A percentile compares a stretch with the other conserved stretches of the same genome.
Conservation (phyloP, 2,797 vertebrate species). For the Acanthurus lineatus region DNA sequence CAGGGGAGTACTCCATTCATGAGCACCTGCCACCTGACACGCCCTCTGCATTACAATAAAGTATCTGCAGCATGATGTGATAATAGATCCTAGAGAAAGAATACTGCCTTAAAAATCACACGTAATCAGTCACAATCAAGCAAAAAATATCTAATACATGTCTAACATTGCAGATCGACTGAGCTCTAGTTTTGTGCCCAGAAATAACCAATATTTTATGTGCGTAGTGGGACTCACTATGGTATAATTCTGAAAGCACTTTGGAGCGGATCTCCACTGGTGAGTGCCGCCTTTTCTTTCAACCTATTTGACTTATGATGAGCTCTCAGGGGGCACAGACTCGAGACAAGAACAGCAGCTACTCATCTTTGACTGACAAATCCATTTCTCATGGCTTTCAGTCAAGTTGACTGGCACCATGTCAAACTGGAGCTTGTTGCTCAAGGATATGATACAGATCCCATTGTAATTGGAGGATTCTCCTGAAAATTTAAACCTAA, state of each 20-base stretch:
- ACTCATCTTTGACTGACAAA: constrained; percentile 33
- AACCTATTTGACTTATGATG: constrained; percentile 49
- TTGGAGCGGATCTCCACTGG: constrained; percentile 28
- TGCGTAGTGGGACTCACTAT: neutral
- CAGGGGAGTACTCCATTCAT: constrained; percentile 24
- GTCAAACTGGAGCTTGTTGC: constrained; percentile 38
- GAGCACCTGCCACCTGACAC: constrained; percentile 19
- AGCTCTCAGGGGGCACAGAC: constrained; percentile 17
- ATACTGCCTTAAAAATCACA: neutral
- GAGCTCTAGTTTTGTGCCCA: neutral
- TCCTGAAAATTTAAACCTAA: constrained; percentile 49
- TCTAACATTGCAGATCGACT: neutral
- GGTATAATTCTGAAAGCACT: constrained; percentile 12
- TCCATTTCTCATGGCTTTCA: constrained; percentile 43
- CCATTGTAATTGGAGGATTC: constrained; percentile 11
- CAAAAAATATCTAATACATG: neutral
- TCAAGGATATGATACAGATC: constrained; percentile 20
- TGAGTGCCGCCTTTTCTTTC: constrained; percentile 31
- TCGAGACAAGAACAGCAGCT: constrained; percentile 23
- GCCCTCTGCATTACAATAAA: neutral
- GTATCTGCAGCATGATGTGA: neutral
- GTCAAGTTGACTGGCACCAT: constrained; percentile 57
- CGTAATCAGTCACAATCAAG: neutral
- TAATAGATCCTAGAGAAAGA: neutral
- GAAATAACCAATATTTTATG: constrained; percentile 8